These are phyloP conservation scores for Strix aluco DNA, from an alignment of 2,113 vertebrate species.

Conservation along the genomic window DNA sequence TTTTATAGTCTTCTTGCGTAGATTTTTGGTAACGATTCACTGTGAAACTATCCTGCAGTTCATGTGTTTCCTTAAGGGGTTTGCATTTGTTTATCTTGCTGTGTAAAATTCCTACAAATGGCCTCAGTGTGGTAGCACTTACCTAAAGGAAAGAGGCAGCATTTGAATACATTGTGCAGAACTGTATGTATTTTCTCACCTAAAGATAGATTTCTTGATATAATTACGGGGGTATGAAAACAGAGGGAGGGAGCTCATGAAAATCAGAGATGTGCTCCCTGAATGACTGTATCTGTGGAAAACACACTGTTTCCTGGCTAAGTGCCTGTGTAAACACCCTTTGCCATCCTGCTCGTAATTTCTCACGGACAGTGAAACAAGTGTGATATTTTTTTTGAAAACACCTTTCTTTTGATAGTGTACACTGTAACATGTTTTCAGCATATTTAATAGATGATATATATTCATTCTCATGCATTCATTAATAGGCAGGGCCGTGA, in stretches of 20 bases:
- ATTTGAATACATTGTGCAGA: background rate
- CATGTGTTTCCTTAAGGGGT: background rate
- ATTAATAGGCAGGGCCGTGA: background rate
- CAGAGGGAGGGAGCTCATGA: background rate
- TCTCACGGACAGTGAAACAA: background rate
- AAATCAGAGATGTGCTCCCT: conserved; percentile 10
- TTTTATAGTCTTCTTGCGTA: background rate
- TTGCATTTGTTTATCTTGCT: background rate
- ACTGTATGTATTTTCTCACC: background rate
- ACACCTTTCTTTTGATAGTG: background rate
- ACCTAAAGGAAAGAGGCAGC: conserved; percentile 27
- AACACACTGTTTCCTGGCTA: conserved; percentile 42
- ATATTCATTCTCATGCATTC: background rate
- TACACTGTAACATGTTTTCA: background rate
- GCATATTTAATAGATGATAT: background rate
- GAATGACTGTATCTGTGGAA: conserved; percentile 16
- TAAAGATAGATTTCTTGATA: background rate
- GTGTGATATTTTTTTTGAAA: background rate
- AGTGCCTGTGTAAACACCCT: conserved; percentile 58
- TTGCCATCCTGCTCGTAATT: conserved; percentile 38
- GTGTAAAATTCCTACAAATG: conserved; percentile 30
- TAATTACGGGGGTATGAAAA: background rate
- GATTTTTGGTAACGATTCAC: background rate
- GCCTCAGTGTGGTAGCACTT: conserved; percentile 40
- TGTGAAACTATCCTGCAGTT: background rate